Evolutionary conservation across 2,797 vertebrate species (phyloP), one percentile per base, ranked within the genome.

Genomic region (Peromyscus eremicus): DNA sequence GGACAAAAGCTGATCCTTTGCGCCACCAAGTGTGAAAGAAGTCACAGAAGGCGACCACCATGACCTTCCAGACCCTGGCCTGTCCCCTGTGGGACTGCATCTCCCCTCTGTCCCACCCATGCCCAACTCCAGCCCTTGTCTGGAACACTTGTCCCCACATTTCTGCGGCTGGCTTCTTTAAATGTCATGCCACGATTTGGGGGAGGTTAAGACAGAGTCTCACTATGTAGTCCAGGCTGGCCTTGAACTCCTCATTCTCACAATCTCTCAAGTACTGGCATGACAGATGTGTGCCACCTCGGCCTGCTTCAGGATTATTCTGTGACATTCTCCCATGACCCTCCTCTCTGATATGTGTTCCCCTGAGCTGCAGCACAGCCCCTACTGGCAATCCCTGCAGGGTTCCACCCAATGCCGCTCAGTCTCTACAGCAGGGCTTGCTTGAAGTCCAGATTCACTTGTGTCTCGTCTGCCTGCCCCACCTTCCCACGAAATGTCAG

Each of bases 211-310:
- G 71, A 76, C 55, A 16, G 70, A 43, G 2, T 76, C 87, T 89
- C 4, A 16, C n/a, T 77, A 23, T 46, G 37, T 64, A 77, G 40
- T 62, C 60, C 71, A 49, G 57, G 40, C 73, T 77, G 73, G 40
- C 40, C 73, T 77, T 49, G 87, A 77, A 89, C 87, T 64, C 40
- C 57, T 89, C 40, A 49, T n/a, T 34, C 57, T 64, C 87, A 71
- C 23, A 64, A 32, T 62, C 57, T 27, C 87, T 64, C 73, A n/a
- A 49, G 40, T 11, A 2, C 57, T 77, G 57, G 40, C 57, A 5
- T 1, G 43, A 37, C 60, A 66, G 88, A 62, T 37, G 43, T 49
- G 40, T 23, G 55, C 57, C 37, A 89, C 29, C 19, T 62, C 5
- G 21, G 27, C 55, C 52, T 60, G n/a, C 55, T 66, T 66, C 43